phyloP scores from a whole-genome alignment of 2,797 vertebrate species.

The Zalophus californianus region DNA sequence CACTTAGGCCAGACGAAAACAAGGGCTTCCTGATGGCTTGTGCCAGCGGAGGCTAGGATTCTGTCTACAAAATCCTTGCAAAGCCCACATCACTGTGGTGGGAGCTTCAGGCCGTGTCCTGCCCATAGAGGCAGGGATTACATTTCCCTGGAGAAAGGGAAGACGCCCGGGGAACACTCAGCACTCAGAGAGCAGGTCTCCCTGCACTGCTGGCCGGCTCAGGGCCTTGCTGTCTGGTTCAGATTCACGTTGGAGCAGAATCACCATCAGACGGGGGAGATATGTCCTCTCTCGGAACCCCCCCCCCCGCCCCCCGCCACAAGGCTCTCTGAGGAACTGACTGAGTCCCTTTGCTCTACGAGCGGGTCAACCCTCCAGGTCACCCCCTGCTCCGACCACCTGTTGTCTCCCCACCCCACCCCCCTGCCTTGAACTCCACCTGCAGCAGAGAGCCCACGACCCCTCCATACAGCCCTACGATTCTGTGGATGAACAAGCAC shows the following conservation, averaged over 20 bases:
- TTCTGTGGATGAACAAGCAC: neutral
- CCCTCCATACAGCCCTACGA: accelerated
- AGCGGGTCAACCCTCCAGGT: neutral
- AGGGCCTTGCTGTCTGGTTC: neutral
- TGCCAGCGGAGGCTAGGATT: neutral
- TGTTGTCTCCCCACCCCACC: too few species aligned
- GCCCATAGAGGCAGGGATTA: neutral
- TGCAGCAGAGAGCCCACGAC: accelerated
- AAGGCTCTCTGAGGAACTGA: neutral
- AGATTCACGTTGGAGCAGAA: neutral
- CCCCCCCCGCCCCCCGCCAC: too few species aligned
- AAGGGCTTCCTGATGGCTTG: neutral
- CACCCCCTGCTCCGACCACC: too few species aligned
- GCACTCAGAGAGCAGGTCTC: neutral
- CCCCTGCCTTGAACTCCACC: neutral
- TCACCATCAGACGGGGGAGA: neutral
- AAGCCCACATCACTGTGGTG: neutral
- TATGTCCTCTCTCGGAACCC: neutral
- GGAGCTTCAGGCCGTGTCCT: neutral
- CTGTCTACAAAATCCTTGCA: neutral
- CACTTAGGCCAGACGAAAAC: neutral
- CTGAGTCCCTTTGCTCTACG: neutral
- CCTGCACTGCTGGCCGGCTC: accelerated
- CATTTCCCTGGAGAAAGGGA: neutral
- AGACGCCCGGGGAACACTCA: neutral